phyloP scores from a whole-genome alignment of 1,140 invertebrate species.

The Panagrolaimus sp. region DNA sequence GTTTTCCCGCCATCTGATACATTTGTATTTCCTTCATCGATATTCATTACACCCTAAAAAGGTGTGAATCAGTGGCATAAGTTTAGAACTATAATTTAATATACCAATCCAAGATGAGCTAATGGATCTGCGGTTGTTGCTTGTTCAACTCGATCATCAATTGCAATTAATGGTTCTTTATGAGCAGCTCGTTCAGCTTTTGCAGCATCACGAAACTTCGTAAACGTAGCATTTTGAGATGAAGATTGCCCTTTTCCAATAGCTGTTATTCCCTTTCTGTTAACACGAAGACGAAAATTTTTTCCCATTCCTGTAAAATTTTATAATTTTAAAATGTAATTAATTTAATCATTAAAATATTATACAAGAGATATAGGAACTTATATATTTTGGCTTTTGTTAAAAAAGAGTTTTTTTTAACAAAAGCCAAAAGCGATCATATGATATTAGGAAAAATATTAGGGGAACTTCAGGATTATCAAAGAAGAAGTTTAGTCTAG shows the following conservation, averaged over 20 bases:
- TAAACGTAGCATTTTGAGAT: conserved; percentile 28
- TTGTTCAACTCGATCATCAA: conserved; percentile 25
- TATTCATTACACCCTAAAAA: conserved; percentile 25
- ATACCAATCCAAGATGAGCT: conserved; percentile 23
- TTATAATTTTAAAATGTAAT: too few relatives aligned
- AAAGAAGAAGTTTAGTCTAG: too few relatives aligned
- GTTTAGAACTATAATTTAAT: conserved; percentile 6
- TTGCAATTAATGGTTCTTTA: conserved; percentile 8
- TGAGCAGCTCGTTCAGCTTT: conserved; percentile 9
- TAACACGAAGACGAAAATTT: background rate
- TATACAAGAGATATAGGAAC: too few relatives aligned
- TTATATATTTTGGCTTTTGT: too few relatives aligned
- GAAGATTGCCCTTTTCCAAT: conserved; percentile 19
- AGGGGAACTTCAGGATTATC: too few relatives aligned
- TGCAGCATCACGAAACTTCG: conserved; percentile 21
- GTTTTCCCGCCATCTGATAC: background rate
- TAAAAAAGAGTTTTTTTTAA: too few relatives aligned
- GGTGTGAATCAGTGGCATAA: background rate
- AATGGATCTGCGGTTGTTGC: conserved; percentile 6
- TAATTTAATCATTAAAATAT: too few relatives aligned
- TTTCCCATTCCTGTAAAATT: background rate
- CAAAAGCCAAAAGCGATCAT: too few relatives aligned
- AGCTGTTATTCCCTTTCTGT: background rate
- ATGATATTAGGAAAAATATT: too few relatives aligned
- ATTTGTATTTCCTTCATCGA: too few relatives aligned